Base-by-base conservation (phyloP, 2,888 invertebrate genomes). In the Zele albiditarsus region DNA sequence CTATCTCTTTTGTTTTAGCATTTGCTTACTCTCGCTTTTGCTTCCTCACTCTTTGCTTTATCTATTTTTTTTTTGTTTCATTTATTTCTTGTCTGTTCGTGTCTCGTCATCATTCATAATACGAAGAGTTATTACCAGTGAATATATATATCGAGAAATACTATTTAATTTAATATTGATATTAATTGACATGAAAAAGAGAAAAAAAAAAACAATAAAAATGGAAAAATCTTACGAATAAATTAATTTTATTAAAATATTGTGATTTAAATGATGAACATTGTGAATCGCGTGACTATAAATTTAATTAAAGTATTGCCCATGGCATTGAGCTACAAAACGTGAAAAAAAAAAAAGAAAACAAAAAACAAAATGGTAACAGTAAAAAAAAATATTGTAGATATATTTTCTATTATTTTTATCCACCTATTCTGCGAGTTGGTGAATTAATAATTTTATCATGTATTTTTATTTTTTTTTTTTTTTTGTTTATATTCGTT, bases 21-120 rank as follows among this genome's bases (percentile, higher is more conserved):
- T 65, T 42, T 42, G 14, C 65, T 38, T 38, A 65, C 38, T 65
- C 33, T 65, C 65, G 70, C 70, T 75, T 75, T 78, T 49, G 68
- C 71, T 75, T 67, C 58, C 67, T 62, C 31, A 27, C 49, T 16
- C 58, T 27, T n/a, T n/a, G n/a, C 38, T 71, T 53, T 42, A 20
- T 69, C 38, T 58, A n/a, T 71, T 23, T 53, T 4, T 42, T 42
- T 23, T n/a, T 20, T 20, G 8, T 53, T 53, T 20, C 6, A 4
- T 20, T 53, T 53, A 53, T 53, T 53, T 4, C 20, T 20, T 53
- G 8, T 20, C 20, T 10, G 0, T 8, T 20, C n/a, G 53, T 53
- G 53, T 20, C 20, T 53, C n/a, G 8, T 4, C 8, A 20, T 3
- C 4, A 53, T 53, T 46, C 14, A 3, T n/a, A 3, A 16, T 46